Evolutionary conservation across 2,113 vertebrate genomes (phyloP).

Genomic region (Brienomyrus longianalis): DNA sequence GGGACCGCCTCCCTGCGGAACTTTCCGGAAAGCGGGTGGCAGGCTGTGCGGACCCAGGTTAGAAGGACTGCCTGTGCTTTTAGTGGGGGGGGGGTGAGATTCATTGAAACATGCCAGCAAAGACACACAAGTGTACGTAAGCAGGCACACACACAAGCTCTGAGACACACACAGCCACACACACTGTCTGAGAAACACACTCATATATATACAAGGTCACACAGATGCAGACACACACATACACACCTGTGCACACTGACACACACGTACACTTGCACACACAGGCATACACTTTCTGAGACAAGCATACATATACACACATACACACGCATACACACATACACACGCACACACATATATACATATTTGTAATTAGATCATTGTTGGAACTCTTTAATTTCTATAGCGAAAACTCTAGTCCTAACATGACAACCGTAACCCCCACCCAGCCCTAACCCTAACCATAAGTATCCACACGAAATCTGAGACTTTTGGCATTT

Average conservation of each 20-base stretch:
- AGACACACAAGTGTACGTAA: background rate
- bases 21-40: background rate
- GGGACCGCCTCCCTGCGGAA: background rate
- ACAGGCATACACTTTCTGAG: background rate
- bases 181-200: background rate
- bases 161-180: slow-evolving; percentile 1
- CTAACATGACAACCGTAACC: too few species aligned
- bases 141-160: background rate
- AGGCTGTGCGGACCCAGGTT: background rate
- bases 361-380: too few species aligned
- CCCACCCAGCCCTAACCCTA: too few species aligned
- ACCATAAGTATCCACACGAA: too few species aligned
- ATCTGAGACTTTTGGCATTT: too few species aligned
- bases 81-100: background rate
- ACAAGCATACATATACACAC: background rate
- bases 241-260: background rate
- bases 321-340: background rate
- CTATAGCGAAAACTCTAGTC: too few species aligned
- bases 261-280: background rate
- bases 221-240: background rate
- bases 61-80: background rate
- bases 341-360: background rate
- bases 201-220: background rate
- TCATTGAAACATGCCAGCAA: background rate
- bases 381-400: too few species aligned